Evolutionary conservation across 2,888 invertebrate genomes (phyloP).

Genomic region (Mythimna lalbum): DNA sequence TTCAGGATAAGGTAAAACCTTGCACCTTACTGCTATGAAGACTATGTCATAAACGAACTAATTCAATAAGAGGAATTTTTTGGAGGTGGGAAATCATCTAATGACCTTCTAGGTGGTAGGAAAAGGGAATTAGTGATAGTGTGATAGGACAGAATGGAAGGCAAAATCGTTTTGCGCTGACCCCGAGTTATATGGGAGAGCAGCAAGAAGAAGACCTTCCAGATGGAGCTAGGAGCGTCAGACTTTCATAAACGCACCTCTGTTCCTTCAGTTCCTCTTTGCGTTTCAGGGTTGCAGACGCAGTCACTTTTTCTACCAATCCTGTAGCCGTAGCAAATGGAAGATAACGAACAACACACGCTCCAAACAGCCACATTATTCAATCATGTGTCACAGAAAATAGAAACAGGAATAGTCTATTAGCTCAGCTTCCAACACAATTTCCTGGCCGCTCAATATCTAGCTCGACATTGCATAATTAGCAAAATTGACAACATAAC

Average conservation of each 20-base stretch:
- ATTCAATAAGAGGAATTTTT: background rate
- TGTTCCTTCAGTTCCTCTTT: too few species aligned
- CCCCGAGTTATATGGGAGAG: too few species aligned
- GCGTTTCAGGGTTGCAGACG: too few species aligned
- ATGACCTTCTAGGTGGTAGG: too few species aligned
- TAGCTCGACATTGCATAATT: slow-evolving; percentile 41
- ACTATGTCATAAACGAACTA: background rate
- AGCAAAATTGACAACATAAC: slow-evolving; percentile 40
- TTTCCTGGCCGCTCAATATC: slow-evolving; percentile 32
- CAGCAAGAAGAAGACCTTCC: too few species aligned
- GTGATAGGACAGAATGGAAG: too few species aligned
- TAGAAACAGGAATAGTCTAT: slow-evolving; percentile 51
- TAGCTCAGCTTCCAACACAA: slow-evolving; percentile 40
- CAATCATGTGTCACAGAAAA: slow-evolving; percentile 43
- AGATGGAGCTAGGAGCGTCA: too few species aligned
- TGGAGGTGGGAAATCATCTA: too few species aligned
- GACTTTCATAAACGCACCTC: too few species aligned
- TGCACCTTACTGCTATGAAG: background rate
- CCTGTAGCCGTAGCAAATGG: background rate
- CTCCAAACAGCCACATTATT: slow-evolving; percentile 32
- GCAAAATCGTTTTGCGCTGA: too few species aligned
- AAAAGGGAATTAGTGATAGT: too few species aligned
- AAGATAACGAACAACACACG: slow-evolving; percentile 13
- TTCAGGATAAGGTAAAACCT: background rate
- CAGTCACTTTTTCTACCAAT: too few species aligned